Percentiles rank a stretch among this genome's conserved stretches.
phyloP scores from a whole-genome alignment of 2,113 vertebrate species.

The Platichthys stellatus region DNA sequence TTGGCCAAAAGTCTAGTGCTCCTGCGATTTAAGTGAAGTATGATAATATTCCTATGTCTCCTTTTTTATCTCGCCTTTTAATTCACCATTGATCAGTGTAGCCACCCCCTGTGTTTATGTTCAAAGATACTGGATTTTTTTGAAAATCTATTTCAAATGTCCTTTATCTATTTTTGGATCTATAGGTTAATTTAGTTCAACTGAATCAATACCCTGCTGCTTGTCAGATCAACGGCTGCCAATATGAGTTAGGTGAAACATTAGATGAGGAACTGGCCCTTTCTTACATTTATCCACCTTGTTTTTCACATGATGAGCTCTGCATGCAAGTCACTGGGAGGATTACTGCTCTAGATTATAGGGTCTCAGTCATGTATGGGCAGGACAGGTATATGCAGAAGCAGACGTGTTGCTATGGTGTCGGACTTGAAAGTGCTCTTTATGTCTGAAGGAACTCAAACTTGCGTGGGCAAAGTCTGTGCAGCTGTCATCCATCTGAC shows the following conservation, averaged over 20 bases:
- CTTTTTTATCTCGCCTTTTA: neutral
- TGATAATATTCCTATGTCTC: neutral
- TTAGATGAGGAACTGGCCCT: neutral
- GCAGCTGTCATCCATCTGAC: conserved; percentile 67
- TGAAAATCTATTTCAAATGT: neutral
- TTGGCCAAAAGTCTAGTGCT: conserved; percentile 45
- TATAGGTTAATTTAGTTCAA: neutral
- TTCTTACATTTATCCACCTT: conserved; percentile 5
- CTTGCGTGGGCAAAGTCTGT: conserved; percentile 67
- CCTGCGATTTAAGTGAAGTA: conserved; percentile 34
- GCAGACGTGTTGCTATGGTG: conserved; percentile 75
- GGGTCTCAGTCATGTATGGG: conserved; percentile 72
- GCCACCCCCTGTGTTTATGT: neutral
- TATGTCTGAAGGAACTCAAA: conserved; percentile 72
- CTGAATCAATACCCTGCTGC: neutral
- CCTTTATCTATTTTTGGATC: neutral
- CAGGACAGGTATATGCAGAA: conserved; percentile 67
- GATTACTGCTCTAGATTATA: conserved; percentile 62
- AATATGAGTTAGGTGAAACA: neutral
- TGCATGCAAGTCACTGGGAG: conserved; percentile 50
- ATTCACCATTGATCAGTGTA: neutral
- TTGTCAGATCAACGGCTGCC: neutral
- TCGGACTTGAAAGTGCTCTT: conserved; percentile 71
- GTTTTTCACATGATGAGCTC: conserved; percentile 10
- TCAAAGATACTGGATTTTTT: neutral